phyloP scores from a whole-genome alignment of 2,888 invertebrate species.

The Amiota minor region DNA sequence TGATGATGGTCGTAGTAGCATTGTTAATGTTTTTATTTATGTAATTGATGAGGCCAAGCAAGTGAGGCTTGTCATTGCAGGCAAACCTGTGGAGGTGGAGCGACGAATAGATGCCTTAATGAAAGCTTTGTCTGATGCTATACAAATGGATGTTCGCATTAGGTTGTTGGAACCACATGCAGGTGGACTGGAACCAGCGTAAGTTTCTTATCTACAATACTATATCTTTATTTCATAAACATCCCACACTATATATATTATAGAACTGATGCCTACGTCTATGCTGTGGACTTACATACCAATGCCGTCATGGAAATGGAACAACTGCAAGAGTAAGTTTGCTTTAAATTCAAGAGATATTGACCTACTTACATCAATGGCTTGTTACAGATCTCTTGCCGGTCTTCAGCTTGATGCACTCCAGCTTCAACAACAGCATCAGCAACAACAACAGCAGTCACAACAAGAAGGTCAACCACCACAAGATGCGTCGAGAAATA shows the following conservation, averaged over 20 bases:
- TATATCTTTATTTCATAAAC: background rate
- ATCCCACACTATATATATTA: too few species aligned
- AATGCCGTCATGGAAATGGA: slow-evolving; percentile 89
- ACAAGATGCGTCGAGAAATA: slow-evolving; percentile 73
- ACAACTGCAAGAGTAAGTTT: slow-evolving; percentile 81
- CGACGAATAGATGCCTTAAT: slow-evolving; percentile 82
- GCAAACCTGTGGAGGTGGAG: slow-evolving; percentile 85
- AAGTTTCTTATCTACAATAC: slow-evolving; percentile 48
- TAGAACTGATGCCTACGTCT: slow-evolving; percentile 89
- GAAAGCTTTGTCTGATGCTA: slow-evolving; percentile 80
- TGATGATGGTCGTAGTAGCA: slow-evolving; percentile 87
- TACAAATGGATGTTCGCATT: slow-evolving; percentile 85
- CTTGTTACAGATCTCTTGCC: background rate
- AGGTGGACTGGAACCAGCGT: slow-evolving; percentile 75
- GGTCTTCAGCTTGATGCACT: slow-evolving; percentile 20
- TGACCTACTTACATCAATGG: slow-evolving; percentile 25
- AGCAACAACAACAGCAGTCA: slow-evolving; percentile 42
- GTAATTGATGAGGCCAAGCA: slow-evolving; percentile 87
- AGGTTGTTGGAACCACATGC: slow-evolving; percentile 84
- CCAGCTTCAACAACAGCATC: slow-evolving; percentile 56
- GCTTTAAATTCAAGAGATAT: background rate
- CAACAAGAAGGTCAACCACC: background rate
- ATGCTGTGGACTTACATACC: slow-evolving; percentile 86
- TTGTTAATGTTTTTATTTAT: slow-evolving; percentile 90
- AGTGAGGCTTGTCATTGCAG: slow-evolving; percentile 84